phyloP scores from a whole-genome alignment of 2,113 vertebrate genomes.

The Oncorhynchus keta region DNA sequence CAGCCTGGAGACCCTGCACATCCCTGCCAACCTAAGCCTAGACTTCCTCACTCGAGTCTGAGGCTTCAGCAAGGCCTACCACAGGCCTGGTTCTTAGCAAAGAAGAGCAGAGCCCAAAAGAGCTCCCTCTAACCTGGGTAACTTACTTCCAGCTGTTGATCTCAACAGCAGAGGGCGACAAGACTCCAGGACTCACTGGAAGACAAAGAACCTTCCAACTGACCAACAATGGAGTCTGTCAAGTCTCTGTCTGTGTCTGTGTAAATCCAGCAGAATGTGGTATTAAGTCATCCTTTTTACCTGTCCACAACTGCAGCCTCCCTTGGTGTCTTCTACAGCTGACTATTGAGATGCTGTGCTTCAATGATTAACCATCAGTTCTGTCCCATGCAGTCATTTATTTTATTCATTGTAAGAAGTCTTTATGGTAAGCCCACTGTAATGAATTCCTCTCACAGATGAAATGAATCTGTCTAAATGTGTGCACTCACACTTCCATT shows the following conservation, averaged over 20 bases:
- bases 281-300: not conserved
- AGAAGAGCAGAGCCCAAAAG: not conserved
- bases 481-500: not conserved
- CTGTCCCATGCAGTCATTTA: not conserved
- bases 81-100: not conserved
- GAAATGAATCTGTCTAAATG: not conserved
- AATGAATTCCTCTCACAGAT: not conserved
- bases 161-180: not conserved
- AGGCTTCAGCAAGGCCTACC: constrained; percentile 30
- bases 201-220: not conserved
- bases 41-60: constrained; percentile 88
- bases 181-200: not conserved
- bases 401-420: not conserved
- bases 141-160: not conserved
- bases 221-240: not conserved
- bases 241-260: not conserved
- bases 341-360: not conserved
- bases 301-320: not conserved
- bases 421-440: not conserved
- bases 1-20: constrained; percentile 87
- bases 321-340: not conserved
- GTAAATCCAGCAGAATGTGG: not conserved
- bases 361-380: not conserved
- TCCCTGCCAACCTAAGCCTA: constrained; percentile 85
- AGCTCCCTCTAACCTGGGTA: not conserved